Evolutionary conservation across 2,113 vertebrate genomes (phyloP).

Genomic region (Eidolon helvum): DNA sequence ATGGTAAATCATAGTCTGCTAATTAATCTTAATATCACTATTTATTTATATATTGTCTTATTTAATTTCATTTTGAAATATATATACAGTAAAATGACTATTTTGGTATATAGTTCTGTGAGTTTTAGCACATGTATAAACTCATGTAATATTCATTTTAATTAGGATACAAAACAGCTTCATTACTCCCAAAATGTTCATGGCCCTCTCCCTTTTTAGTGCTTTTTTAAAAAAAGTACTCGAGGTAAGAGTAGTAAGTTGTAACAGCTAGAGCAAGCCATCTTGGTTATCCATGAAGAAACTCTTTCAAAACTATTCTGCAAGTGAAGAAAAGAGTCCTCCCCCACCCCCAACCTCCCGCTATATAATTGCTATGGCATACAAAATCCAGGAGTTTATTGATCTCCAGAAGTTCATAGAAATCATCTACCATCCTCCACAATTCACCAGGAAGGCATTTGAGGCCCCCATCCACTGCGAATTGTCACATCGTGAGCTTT

Average conservation of each 20-base stretch:
- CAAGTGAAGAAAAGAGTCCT: background rate
- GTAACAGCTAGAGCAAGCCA: background rate
- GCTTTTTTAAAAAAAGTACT: no score
- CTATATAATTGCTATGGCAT: background rate
- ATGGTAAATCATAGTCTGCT: background rate
- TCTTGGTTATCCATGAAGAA: background rate
- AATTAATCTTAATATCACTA: background rate
- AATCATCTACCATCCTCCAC: background rate
- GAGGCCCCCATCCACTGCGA: background rate
- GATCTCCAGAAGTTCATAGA: background rate
- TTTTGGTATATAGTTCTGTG: background rate
- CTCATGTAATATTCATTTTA: background rate
- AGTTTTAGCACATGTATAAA: background rate
- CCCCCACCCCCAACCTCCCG: no score
- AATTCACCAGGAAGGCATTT: background rate
- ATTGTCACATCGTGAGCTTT: background rate
- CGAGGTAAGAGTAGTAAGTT: background rate
- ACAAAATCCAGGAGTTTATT: background rate
- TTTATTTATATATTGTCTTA: background rate
- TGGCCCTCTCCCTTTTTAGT: background rate
- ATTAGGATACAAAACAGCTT: background rate
- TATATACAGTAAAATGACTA: background rate
- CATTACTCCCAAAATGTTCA: accelerated
- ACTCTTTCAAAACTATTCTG: background rate
- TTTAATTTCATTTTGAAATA: conserved; percentile 25